Percentiles rank a stretch among this genome's conserved stretches.
Evolutionary conservation across 2,888 invertebrate species (phyloP).

Genomic region (Xestia ashworthii): DNA sequence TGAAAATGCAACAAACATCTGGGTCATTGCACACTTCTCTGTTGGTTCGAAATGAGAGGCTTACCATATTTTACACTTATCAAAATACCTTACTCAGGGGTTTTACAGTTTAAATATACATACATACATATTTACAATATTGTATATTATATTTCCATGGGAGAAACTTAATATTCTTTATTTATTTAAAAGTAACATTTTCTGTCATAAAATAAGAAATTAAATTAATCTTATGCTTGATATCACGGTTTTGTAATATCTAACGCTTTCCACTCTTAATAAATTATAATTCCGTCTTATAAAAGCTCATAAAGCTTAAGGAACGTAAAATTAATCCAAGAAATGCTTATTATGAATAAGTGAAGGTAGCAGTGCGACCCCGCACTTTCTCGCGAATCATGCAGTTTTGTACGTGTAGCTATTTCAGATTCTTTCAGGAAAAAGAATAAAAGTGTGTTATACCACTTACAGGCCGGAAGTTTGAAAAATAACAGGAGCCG

Average conservation of each 20-base stretch:
- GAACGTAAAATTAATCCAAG: constrained; percentile 47
- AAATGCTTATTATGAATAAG: constrained; percentile 45
- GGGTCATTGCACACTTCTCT: constrained; percentile 71
- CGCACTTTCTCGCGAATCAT: constrained; percentile 38
- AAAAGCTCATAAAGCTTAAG: constrained; percentile 34
- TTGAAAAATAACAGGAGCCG: constrained; percentile 33
- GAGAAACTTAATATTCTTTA: neutral
- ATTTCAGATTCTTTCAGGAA: constrained; percentile 39
- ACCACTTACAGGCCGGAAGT: constrained; percentile 39
- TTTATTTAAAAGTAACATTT: neutral
- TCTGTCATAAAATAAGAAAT: neutral
- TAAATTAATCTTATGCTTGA: neutral
- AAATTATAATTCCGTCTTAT: constrained; percentile 42
- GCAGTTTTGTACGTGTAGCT: constrained; percentile 41
- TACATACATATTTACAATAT: too few relatives aligned
- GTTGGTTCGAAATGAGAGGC: constrained; percentile 49
- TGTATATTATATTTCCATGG: neutral
- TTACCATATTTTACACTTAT: constrained; percentile 49
- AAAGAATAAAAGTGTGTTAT: constrained; percentile 34
- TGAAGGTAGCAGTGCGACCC: constrained; percentile 13
- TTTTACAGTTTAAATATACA: neutral
- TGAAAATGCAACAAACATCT: constrained; percentile 70
- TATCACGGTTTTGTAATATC: constrained; percentile 40
- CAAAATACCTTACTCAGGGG: constrained; percentile 19
- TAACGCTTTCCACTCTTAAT: constrained; percentile 25